Evolutionary conservation across 2,797 vertebrate species (phyloP), one percentile per base, ranked within the genome.

Genomic region (Borostomias antarcticus): DNA sequence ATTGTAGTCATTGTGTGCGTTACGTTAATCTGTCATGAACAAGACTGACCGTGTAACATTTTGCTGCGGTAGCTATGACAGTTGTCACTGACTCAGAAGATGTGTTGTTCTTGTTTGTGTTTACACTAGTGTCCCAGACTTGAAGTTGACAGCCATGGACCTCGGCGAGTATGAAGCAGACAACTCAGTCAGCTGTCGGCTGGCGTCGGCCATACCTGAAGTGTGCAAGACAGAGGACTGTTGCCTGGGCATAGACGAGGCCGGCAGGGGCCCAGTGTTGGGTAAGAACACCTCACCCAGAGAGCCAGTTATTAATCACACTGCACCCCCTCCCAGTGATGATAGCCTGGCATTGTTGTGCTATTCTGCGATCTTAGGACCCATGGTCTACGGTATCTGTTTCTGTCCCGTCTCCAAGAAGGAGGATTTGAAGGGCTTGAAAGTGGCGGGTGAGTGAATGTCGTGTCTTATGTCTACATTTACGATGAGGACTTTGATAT

Each of bases 371-470:
- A 35, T 45, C 68, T 28, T 77, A 95, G 96, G 96, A 3, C 96
- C 96, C 13, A 97, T 97, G 96, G 95, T 97, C 23, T 97, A 97
- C 30, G 95, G 93, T 19, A 93, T 96, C 77, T 97, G 95, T 81
- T 97, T 92, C 76, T 97, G 95, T 64, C 95, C 94, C 0, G 57
- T 95, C 66, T 92, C 93, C 57, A 92, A 60, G 74, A 92, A 95
- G 64, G 81, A 87, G 5, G 79, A 91, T 1, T 68, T 97, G 68
- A 92, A 94, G 63, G 76, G 76, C 2, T 74, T 93, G 35, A 96
- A 97, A 86, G 95, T 97, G 28, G 95, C 95, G 92, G 96, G 96
- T 96, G 81, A 89, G 64, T 3, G 11, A 2, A 32, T 8, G 25
- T 28, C 10, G 6, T 30, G 21, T 10, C 25, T 17, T 54, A 2